Evolutionary conservation across 2,888 invertebrate genomes (phyloP), one percentile per base, ranked within the genome.

Genomic region (Drosophila austrosaltans): DNA sequence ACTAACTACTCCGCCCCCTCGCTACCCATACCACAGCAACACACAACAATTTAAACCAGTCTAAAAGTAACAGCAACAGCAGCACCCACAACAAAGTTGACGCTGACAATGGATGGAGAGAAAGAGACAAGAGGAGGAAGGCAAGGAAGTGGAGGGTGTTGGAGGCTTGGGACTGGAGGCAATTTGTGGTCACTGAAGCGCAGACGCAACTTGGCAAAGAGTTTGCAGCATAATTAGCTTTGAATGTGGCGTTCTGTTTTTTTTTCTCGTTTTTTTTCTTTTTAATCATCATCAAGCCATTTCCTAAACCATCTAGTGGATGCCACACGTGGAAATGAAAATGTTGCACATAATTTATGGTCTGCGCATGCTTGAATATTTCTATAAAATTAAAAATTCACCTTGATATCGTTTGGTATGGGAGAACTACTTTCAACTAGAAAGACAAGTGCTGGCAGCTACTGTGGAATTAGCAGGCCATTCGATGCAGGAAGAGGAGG

Each of bases 331-430:
- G 68, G 68, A 87, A 87, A 86, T 86, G 81, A 89, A 86, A 85
- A 86, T 85, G 89, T 86, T 89, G 83, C 85, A 74, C 86, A 89
- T 89, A 89, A 86, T 86, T 89, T 87, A 86, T 81, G 75, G 66
- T 60, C 70, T 69, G 71, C 75, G 75, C 75, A 69, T 74, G 77
- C 75, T 68, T 70, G 76, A 66, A 66, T 66, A 74, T 69, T 32
- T 59, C 61, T 62, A 32, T 56, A 66, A 72, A 83, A 83, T 86
- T 87, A 81, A 76, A 88, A 84, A 87, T 74, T 40, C 36, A 48
- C 20, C 48, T 48, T 48, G 22, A 48, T 48, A 48, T 48, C 22
- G 22, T 16, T 16, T 16, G 16, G 16, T 16, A 16, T 16, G 10
- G 1, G 2, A 22, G 48, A 48, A 48, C 10, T 44, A 30, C 42